These are phyloP conservation scores for Hypolimnas misippus DNA, from an alignment of 2,888 invertebrate genomes.

Conservation along the genomic window DNA sequence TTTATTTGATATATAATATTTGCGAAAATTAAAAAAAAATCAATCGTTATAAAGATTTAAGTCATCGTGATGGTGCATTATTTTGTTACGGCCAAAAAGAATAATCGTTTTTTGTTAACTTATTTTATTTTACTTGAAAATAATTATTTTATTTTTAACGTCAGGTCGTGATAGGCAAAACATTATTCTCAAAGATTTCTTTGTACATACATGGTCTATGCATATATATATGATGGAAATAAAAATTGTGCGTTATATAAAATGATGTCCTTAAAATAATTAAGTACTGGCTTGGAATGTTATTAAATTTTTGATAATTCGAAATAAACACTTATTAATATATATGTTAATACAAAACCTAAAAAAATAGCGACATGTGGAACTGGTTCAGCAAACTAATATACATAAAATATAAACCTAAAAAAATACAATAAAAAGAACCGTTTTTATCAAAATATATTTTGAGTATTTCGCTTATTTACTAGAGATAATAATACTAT, in stretches of 20 bases:
- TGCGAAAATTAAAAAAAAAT: too few species aligned
- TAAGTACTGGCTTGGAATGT: slow-evolving; percentile 75
- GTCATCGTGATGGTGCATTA: neutral
- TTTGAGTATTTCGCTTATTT: slow-evolving; percentile 5
- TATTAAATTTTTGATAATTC: neutral
- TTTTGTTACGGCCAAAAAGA: too few species aligned
- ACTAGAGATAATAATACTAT: neutral
- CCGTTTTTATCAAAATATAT: neutral
- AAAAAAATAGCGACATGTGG: neutral
- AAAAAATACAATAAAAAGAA: neutral
- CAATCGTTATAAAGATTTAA: neutral
- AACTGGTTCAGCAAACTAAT: neutral
- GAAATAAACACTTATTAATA: neutral
- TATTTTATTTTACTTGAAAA: too few species aligned
- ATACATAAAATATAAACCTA: neutral
- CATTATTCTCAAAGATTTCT: too few species aligned
- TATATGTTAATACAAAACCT: neutral
- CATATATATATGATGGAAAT: too few species aligned
- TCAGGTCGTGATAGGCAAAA: too few species aligned
- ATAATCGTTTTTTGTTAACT: too few species aligned
- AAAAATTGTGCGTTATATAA: slow-evolving; percentile 19
- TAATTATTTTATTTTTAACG: neutral
- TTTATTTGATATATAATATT: too few species aligned
- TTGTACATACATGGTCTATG: neutral
- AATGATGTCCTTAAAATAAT: slow-evolving; percentile 53